Conservation (phyloP, 2,113 vertebrate genomes). For the Phalacrocorax pelagicus region DNA sequence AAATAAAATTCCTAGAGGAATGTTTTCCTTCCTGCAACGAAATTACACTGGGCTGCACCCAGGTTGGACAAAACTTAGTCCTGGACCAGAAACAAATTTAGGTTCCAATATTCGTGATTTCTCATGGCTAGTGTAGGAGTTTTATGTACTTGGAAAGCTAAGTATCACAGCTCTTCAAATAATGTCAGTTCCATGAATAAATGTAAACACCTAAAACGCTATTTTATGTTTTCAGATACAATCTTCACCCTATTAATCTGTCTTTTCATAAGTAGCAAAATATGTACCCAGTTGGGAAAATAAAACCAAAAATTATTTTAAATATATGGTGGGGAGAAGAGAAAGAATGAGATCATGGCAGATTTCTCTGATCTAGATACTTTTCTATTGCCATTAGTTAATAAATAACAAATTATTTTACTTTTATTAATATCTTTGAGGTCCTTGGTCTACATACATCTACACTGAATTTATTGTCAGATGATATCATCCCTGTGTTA, state of each 20-base stretch:
- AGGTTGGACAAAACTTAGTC: background rate
- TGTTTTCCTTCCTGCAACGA: background rate
- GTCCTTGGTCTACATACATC: background rate
- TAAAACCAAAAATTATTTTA: background rate
- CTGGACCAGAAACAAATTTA: background rate
- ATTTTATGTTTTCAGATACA: background rate
- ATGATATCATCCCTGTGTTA: background rate
- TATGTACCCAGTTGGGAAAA: background rate
- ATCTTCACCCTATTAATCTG: background rate
- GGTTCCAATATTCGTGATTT: background rate
- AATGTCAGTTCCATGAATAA: background rate
- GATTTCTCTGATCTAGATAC: background rate
- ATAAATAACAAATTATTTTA: background rate
- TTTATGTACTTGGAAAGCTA: background rate
- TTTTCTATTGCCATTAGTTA: background rate
- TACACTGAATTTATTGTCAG: background rate
- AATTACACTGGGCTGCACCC: background rate
- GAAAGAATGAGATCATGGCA: background rate
- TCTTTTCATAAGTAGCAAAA: accelerated
- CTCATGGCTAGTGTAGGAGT: background rate
- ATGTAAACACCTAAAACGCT: background rate
- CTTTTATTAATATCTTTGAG: background rate
- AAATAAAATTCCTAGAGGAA: background rate
- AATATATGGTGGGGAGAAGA: background rate
- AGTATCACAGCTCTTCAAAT: background rate